Evolutionary conservation across 2,888 invertebrate species (phyloP), one percentile per base, ranked within the genome.

Genomic region (Xanthia icteritia): DNA sequence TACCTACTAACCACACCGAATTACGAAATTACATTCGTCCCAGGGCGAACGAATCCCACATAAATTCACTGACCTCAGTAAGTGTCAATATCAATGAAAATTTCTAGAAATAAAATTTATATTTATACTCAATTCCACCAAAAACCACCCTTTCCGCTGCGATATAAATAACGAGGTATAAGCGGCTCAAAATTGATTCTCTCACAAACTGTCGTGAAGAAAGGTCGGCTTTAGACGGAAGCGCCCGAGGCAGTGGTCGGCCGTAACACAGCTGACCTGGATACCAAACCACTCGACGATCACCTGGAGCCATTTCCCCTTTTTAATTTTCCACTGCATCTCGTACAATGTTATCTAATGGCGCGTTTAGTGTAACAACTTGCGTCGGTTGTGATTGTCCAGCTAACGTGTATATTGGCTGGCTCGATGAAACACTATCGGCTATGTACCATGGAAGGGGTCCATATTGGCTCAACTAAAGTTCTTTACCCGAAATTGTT

Each of bases 241-340:
- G 56, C 84, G 85, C 88, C 77, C 74, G 76, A 73, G 81, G 88
- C 88, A 73, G 61, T 74, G 72, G 77, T 82, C 80, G 82, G 65
- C 66, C 60, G 60, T 73, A 77, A 80, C 77, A 77, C 69, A 56
- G 77, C 81, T 89, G 88, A 89, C 88, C 88, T 83, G 89, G 83
- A 88, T 88, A 84, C 27, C 70, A 76, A 85, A 79, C 85, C 74
- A 76, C 75, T 75, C 72, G 83, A 73, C 82, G 87, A 86, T 86
- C 85, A 88, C 83, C 86, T 88, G 84, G 60, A 84, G 75, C 77
- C 36, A 87, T 88, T 89, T 87, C 82, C 79, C 77, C 72, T 78
- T 88, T 90, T 88, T 87, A 89, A 90, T 87, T 88, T 86, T 86
- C 86, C 80, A 79, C 83, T 68, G 81, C 83, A 82, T 76, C 68